Evolutionary conservation across 1,140 invertebrate genomes (phyloP), one percentile per base, ranked within the genome.

Genomic region (Ceratosolen solmsi): DNA sequence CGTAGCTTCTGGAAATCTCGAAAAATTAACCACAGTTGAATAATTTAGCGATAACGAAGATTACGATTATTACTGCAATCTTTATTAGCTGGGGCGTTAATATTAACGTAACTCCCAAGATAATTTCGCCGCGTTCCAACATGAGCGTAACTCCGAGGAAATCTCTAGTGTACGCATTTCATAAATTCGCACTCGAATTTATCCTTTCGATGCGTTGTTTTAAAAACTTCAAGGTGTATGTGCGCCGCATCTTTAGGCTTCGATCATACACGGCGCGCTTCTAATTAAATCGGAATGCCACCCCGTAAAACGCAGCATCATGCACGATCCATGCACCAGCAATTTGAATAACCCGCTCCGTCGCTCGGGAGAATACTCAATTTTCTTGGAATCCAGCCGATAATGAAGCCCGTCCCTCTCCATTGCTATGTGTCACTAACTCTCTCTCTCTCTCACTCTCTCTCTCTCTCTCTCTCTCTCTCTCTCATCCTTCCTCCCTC

Each of bases 221-320:
- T 33, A 11, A 20, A 33, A 11, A 4, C 36, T 68, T 25, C 13
- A 27, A 25, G n/a, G 51, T 3, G 11, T 22, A 22, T 22, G 20
- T 13, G 20, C 5, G 51, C 11, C 51, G 51, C 51, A 54, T 54
- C 51, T 51, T 46, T 30, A 20, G 46, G 49, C 51, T 58, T 71
- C 70, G 41, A 71, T 71, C 70, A 49, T 71, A 71, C 25, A 30
- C 41, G 41, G 70, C n/a, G n/a, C 41, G 25, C 13, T 38, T 71
- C n/a, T 71, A 71, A 71, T 71, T 71, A 71, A 71, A 71, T 49
- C 41, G 70, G 70, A 49, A 71, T 71, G 70, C 41, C 70, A 49
- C 15, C n/a, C 70, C 41, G 63, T 68, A 68, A 38, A 68, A 38
- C 63, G 63, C 63, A 38, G 36, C 33, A 68, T 71, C 70, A 46